These are phyloP conservation scores for Mesocricetus auratus DNA, from an alignment of 2,113 vertebrate genomes.

Conservation along the genomic window DNA sequence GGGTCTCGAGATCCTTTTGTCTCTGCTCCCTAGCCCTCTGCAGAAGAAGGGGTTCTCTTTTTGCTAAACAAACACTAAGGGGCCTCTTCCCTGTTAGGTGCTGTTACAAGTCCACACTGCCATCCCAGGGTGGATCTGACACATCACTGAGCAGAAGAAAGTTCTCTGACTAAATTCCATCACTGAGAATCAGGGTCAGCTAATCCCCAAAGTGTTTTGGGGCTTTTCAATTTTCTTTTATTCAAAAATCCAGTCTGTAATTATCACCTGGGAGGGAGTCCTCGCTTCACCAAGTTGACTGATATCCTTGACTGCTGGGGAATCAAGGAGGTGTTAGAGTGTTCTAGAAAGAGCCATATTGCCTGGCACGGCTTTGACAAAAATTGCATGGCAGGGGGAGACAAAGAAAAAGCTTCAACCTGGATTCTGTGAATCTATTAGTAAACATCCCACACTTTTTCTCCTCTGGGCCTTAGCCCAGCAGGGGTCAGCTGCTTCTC, in stretches of 20 bases:
- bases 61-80: neutral
- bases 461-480: neutral
- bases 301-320: neutral
- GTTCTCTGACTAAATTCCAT: neutral
- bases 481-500: neutral
- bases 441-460: neutral
- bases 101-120: neutral
- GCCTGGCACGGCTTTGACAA: neutral
- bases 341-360: constrained; percentile 27
- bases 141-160: neutral
- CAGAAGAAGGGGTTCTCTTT: neutral
- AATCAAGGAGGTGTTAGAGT: constrained; percentile 4
- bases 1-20: neutral
- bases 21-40: fast-evolving
- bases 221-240: constrained; percentile 17
- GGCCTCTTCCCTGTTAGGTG: neutral
- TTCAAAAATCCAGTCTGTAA: neutral
- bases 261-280: constrained; percentile 38
- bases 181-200: neutral
- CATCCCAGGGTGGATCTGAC: neutral
- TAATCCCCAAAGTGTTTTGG: neutral
- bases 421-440: neutral
- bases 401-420: neutral
- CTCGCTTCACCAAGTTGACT: neutral
- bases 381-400: neutral